These are phyloP conservation scores for Aphis gossypii DNA, from an alignment of 1,140 invertebrate species.

Conservation along the genomic window DNA sequence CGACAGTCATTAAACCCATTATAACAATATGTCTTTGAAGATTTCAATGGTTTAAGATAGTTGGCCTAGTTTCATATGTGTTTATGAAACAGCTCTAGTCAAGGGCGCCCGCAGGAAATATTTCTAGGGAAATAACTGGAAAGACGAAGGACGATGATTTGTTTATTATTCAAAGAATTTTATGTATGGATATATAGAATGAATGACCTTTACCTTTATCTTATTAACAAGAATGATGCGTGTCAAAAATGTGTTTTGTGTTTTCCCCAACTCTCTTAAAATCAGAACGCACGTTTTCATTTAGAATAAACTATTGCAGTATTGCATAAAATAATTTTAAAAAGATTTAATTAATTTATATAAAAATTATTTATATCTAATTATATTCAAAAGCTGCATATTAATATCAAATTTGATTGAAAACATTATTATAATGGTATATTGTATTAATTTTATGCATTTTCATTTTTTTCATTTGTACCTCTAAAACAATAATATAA, in stretches of 20 bases:
- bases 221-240: conserved; percentile 7
- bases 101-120: conserved; percentile 55
- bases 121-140: conserved; percentile 56
- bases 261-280: not conserved
- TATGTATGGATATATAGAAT: not conserved
- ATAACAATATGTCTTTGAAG: conserved; percentile 32
- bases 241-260: conserved; percentile 8
- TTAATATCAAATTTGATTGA: not conserved
- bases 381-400: no score
- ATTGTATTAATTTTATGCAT: not conserved
- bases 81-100: conserved; percentile 37
- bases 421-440: not conserved
- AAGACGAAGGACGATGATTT: conserved; percentile 56
- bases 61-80: conserved; percentile 49
- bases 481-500: no score
- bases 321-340: not conserved
- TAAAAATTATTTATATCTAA: no score
- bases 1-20: not conserved
- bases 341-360: not conserved
- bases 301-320: not conserved
- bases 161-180: conserved; percentile 48
- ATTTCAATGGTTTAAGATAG: conserved; percentile 49
- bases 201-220: conserved; percentile 54
- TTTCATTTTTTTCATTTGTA: not conserved
- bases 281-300: not conserved